Evolutionary conservation across 2,888 invertebrate genomes (phyloP).

Genomic region (Aporophyla nigra): DNA sequence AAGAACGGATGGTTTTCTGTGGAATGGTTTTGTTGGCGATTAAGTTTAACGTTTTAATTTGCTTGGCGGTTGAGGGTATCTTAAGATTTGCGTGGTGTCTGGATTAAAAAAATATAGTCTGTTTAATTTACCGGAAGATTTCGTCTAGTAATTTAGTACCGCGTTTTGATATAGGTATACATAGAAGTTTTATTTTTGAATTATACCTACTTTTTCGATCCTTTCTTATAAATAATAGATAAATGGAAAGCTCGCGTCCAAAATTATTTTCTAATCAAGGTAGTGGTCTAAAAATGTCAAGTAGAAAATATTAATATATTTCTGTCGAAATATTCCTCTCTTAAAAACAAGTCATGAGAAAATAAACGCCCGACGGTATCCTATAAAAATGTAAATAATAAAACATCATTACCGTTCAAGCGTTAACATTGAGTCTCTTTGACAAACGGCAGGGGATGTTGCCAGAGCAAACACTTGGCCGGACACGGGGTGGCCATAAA

Average conservation of each 20-base stretch:
- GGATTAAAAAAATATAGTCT: background rate
- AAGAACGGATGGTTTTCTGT: slow-evolving; percentile 69
- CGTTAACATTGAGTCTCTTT: slow-evolving; percentile 69
- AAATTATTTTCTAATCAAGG: background rate
- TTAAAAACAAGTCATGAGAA: slow-evolving; percentile 46
- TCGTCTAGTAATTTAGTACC: background rate
- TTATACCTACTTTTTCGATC: too few species aligned
- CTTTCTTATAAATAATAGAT: background rate
- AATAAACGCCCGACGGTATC: slow-evolving; percentile 55
- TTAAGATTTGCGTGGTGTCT: background rate
- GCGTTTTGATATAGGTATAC: rapidly evolving
- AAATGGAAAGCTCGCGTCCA: background rate
- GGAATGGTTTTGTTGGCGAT: slow-evolving; percentile 66
- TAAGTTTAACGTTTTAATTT: slow-evolving; percentile 65
- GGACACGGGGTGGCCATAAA: slow-evolving; percentile 70
- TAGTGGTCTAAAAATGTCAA: background rate
- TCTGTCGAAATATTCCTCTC: background rate
- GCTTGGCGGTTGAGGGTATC: slow-evolving; percentile 31
- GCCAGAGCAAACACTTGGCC: slow-evolving; percentile 65
- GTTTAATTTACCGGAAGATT: background rate
- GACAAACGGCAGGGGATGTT: slow-evolving; percentile 66
- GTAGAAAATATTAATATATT: background rate
- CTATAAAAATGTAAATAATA: slow-evolving; percentile 71
- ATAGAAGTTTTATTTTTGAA: too few species aligned
- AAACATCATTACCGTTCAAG: slow-evolving; percentile 67